Evolutionary conservation across 2,113 vertebrate genomes (phyloP).

Genomic region (Macroglossus sobrinus): DNA sequence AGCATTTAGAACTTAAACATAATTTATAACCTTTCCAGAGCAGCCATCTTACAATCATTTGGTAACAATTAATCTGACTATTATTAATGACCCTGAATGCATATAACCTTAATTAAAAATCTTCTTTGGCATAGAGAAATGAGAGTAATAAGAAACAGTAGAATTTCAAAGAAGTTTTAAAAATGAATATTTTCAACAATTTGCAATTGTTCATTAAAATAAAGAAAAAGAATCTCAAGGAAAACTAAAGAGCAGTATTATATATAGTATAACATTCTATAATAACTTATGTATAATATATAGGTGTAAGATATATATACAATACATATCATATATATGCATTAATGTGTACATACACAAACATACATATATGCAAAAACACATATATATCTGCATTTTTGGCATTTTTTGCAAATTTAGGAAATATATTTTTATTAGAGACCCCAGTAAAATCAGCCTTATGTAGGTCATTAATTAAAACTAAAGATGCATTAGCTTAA

Average conservation of each 20-base stretch:
- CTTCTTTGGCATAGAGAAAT: constrained; percentile 62
- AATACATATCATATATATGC: neutral
- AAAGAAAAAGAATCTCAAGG: neutral
- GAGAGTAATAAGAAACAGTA: constrained; percentile 65
- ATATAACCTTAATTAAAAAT: constrained; percentile 76
- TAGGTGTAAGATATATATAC: neutral
- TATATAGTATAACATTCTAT: neutral
- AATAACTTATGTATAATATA: neutral
- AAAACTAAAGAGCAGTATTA: neutral
- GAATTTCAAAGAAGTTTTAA: constrained; percentile 67
- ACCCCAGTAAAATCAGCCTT: rapidly evolving
- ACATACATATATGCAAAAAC: neutral
- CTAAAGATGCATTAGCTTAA: neutral
- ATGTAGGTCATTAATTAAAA: neutral
- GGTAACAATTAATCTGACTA: constrained; percentile 74
- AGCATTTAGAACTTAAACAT: constrained; percentile 64
- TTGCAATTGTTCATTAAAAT: neutral
- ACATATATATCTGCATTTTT: neutral
- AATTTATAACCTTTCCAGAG: constrained; percentile 74
- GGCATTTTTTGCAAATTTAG: neutral
- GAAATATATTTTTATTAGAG: neutral
- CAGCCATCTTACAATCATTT: constrained; percentile 71
- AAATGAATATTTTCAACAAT: constrained; percentile 37
- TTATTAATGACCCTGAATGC: constrained; percentile 73
- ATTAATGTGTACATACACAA: neutral